These are phyloP conservation scores for Nebria brevicollis DNA, from an alignment of 2,888 invertebrate genomes.

Conservation along the genomic window DNA sequence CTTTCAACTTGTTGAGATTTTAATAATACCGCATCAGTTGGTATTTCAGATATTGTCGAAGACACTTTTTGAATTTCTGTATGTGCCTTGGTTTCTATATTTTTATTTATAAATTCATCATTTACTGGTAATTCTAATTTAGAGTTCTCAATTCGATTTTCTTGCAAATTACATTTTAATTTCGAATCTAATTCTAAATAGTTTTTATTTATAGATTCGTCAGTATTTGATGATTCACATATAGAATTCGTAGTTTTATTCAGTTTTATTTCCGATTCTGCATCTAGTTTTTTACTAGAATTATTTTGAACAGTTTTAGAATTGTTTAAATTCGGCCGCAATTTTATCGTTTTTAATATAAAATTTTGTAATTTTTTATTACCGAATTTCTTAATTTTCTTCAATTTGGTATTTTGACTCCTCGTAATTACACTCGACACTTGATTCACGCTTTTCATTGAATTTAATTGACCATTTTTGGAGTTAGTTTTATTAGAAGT, in stretches of 20 bases:
- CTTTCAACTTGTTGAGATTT: too few species aligned
- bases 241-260: too few species aligned
- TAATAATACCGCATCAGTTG: too few species aligned
- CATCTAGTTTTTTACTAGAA: background rate
- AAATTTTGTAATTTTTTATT: too few species aligned
- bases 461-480: background rate
- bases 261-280: background rate
- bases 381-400: background rate
- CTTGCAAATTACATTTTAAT: too few species aligned
- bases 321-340: background rate
- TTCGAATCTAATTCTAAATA: too few species aligned
- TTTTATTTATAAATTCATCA: slow-evolving; percentile 2
- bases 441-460: background rate
- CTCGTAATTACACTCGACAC: background rate
- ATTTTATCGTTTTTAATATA: too few species aligned
- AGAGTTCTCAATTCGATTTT: too few species aligned
- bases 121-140: background rate
- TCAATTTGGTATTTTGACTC: background rate
- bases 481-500: background rate
- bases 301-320: background rate
- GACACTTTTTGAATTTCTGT: too few species aligned
- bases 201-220: too few species aligned
- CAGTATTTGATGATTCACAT: too few species aligned
- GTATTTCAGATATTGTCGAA: too few species aligned
- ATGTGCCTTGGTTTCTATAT: background rate